Evolutionary conservation across 2,888 invertebrate genomes (phyloP), one percentile per base, ranked within the genome.

Genomic region (Platycheirus albimanus): DNA sequence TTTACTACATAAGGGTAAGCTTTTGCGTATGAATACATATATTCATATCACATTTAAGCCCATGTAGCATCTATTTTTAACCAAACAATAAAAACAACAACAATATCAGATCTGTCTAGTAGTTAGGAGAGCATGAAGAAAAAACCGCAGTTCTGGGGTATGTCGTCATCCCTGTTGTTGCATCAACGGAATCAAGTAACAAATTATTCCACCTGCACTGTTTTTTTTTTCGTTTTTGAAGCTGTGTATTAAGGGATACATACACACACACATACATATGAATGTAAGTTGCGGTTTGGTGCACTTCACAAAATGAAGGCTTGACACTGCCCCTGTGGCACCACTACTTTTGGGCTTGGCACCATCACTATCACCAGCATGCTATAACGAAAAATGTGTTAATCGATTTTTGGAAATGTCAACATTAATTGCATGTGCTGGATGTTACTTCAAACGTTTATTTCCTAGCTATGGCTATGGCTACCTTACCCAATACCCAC

Each of bases 401-500:
- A 70, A 70, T 81, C 70, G 76, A 71, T 81, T 81, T 76, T 81
- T 51, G 58, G 41, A 41, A 58, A 41, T 58, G 58, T 41, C 58
- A 58, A 41, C 38, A 58, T 41, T 41, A 58, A 58, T 41, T 58
- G 11, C 24, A 58, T 28, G 15, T n/a, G n/a, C n/a, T 11, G 41
- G 58, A 58, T 13, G 11, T 41, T 41, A 28, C 41, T 58, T 28
- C 58, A 58, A 58, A 28, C 58, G 24, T 1, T 38, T 24, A 7
- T 38, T 11, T 19, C 56, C 38, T 13, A 0, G 6, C 3, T 6
- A 4, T 24, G 3, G 3, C 3, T 24, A 24, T 24, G 8, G 7
- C 8, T 13, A 28, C 13, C 13, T 30, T 30, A 6, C 30, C 28
- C 30, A 33, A 17, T 30, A 28, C 10, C 10, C 15, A 51, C 15